A percentile compares a stretch with the other conserved stretches of the same genome.
phyloP scores from a whole-genome alignment of 2,888 invertebrate species.

The Penaeus monodon region DNA sequence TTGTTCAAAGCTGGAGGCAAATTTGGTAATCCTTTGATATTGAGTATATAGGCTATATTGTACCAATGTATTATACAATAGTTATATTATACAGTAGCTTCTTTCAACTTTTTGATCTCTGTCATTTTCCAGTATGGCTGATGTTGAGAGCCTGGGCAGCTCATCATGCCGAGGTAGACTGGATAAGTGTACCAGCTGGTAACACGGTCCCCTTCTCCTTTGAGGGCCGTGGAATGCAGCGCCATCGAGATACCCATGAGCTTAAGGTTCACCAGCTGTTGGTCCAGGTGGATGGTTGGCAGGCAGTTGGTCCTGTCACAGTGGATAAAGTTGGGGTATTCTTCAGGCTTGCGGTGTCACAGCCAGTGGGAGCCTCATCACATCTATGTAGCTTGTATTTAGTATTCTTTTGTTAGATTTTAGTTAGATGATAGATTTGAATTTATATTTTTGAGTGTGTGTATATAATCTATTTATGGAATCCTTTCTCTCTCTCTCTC shows the following conservation, averaged over 20 bases:
- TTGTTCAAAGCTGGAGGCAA: too few species aligned
- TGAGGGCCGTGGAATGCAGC: constrained; percentile 77
- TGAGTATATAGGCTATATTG: too few species aligned
- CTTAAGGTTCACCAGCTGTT: constrained; percentile 87
- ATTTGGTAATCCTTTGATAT: too few species aligned
- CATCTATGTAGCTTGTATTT: constrained; percentile 6
- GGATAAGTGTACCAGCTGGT: constrained; percentile 75
- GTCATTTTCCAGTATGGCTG: constrained; percentile 64
- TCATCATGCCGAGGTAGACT: constrained; percentile 68
- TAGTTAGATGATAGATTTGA: background rate
- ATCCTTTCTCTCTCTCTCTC: too few species aligned
- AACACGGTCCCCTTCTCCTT: constrained; percentile 89
- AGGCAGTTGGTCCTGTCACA: constrained; percentile 86
- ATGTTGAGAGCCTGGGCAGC: constrained; percentile 38
- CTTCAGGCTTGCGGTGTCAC: constrained; percentile 75
- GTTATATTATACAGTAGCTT: too few species aligned
- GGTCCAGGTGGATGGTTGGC: constrained; percentile 92
- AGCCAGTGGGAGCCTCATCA: constrained; percentile 31
- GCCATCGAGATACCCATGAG: constrained; percentile 82
- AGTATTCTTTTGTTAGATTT: background rate
- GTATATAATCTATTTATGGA: background rate
- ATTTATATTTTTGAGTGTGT: background rate
- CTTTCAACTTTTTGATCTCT: constrained; percentile 20
- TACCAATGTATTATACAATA: too few species aligned
- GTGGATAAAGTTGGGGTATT: constrained; percentile 96